Evolutionary conservation across 2,113 vertebrate species (phyloP).

Genomic region (Eclectus roratus): DNA sequence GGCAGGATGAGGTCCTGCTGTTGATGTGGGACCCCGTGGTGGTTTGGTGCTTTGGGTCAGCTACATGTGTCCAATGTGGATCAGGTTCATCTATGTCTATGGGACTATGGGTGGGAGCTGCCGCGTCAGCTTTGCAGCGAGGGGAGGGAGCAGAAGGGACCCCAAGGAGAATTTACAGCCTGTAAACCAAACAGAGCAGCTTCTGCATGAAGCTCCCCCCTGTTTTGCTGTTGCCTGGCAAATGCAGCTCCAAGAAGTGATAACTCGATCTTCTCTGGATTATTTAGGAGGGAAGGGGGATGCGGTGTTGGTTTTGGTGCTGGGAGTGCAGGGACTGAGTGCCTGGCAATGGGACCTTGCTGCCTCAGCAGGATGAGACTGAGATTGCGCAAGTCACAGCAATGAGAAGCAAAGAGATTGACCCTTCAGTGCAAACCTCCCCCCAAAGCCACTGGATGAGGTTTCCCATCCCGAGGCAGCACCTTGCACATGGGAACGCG

Average conservation of each 20-base stretch:
- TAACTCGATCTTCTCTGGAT: fast-evolving
- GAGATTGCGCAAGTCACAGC: not conserved
- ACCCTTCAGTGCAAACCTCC: not conserved
- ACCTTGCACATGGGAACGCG: fast-evolving
- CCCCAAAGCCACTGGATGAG: not conserved
- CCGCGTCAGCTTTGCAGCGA: fast-evolving
- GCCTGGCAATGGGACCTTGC: not conserved
- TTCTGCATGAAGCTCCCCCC: not conserved
- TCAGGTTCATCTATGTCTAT: not conserved
- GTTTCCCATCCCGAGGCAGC: not conserved
- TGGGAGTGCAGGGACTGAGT: not conserved
- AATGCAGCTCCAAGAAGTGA: not conserved
- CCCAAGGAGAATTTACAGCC: not conserved
- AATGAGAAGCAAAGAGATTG: not conserved
- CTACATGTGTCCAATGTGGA: not conserved
- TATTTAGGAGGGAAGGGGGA: not conserved
- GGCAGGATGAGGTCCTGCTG: not conserved
- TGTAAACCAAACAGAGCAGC: not conserved
- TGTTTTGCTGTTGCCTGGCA: not conserved
- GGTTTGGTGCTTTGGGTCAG: not conserved
- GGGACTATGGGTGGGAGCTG: not conserved
- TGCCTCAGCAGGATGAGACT: not conserved
- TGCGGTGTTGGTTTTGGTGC: not conserved
- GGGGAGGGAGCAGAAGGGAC: not conserved
- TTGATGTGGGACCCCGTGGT: fast-evolving